Conservation (phyloP, 64 coral and sea anemone species). For the Dendronephthya gigantea region DNA sequence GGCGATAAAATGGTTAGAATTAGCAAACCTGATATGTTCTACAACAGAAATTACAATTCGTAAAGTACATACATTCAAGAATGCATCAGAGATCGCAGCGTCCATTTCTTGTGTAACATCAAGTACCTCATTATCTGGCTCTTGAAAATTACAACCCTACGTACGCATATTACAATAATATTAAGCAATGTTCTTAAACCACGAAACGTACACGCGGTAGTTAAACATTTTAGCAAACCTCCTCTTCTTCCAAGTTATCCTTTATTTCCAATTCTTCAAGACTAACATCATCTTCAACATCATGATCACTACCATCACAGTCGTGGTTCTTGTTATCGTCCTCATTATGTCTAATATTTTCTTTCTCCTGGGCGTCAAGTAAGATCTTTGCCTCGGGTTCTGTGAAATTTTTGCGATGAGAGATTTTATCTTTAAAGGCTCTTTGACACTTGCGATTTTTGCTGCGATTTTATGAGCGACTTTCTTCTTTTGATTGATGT, state of each 20-base stretch:
- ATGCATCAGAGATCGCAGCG: conserved; percentile 79
- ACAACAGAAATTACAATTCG: no score
- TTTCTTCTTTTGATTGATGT: no score
- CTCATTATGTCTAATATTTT: background rate
- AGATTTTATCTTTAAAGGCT: background rate
- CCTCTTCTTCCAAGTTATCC: no score
- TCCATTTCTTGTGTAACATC: conserved; percentile 77
- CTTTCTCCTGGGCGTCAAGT: conserved; percentile 4
- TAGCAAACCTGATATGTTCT: no score
- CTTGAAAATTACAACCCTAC: conserved; percentile 9
- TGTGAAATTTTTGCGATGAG: background rate
- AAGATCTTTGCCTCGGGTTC: conserved; percentile 8
- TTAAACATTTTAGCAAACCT: no score
- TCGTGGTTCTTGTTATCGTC: conserved; percentile 40
- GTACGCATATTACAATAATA: background rate
- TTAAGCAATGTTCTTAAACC: no score
- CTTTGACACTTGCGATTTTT: no score
- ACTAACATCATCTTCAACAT: background rate
- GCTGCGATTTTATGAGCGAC: no score
- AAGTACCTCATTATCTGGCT: conserved; percentile 25
- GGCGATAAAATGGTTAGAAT: background rate
- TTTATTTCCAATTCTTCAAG: background rate
- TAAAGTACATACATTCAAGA: conserved; percentile 73
- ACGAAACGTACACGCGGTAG: no score
- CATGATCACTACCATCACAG: conserved; percentile 1